These are phyloP conservation scores for Drosophila ficusphila DNA, from an alignment of 1,140 invertebrate species.

Conservation along the genomic window DNA sequence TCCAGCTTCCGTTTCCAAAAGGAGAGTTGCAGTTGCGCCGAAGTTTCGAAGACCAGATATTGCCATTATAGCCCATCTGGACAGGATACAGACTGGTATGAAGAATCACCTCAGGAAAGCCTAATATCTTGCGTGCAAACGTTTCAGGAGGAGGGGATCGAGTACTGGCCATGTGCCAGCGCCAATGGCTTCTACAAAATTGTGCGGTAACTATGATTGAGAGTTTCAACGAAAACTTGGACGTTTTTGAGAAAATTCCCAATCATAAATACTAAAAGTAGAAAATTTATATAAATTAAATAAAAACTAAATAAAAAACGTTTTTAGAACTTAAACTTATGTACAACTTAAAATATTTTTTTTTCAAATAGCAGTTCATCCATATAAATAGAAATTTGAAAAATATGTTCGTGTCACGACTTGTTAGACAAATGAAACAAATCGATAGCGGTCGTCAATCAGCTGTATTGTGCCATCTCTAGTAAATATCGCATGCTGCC, in stretches of 20 bases:
- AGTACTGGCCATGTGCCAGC: background rate
- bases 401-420: too few relatives aligned
- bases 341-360: too few relatives aligned
- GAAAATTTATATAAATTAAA: background rate
- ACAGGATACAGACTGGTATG: background rate
- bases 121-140: background rate
- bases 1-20: constrained; percentile 23
- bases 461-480: too few relatives aligned
- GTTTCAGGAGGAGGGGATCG: background rate
- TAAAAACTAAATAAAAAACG: background rate
- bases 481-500: constrained; percentile 4
- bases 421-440: too few relatives aligned
- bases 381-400: too few relatives aligned
- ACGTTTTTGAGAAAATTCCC: constrained; percentile 6
- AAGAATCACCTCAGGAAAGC: background rate
- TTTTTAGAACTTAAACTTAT: too few relatives aligned
- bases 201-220: constrained; percentile 29
- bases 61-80: background rate
- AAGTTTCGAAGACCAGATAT: background rate
- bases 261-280: constrained; percentile 31
- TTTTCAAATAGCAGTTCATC: too few relatives aligned
- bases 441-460: too few relatives aligned
- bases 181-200: constrained; percentile 29
- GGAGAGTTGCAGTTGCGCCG: constrained; percentile 1
- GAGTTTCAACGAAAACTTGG: constrained; percentile 5